These are phyloP conservation scores for Drosophila ezoana DNA, from an alignment of 2,888 invertebrate genomes.

Conservation along the genomic window DNA sequence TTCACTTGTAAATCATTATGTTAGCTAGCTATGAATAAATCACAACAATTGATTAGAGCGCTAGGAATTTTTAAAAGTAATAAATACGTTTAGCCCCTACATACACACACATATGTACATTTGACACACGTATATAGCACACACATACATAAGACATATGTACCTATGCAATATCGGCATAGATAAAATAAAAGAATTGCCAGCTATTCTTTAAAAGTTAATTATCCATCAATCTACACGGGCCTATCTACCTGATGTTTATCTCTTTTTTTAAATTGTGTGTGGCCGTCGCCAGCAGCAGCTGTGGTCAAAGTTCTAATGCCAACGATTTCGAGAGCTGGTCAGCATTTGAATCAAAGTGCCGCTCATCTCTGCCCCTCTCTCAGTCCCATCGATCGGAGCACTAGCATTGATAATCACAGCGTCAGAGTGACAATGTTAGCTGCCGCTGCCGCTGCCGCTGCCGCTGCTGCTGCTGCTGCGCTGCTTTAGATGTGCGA, in stretches of 20 bases:
- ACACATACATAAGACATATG: too few relatives aligned
- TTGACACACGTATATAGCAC: too few relatives aligned
- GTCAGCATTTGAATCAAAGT: conserved; percentile 38
- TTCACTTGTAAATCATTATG: conserved; percentile 2
- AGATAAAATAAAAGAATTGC: background rate
- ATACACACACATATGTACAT: too few relatives aligned
- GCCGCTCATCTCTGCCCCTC: conserved; percentile 6
- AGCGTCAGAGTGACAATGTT: conserved; percentile 29
- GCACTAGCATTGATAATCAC: conserved; percentile 33
- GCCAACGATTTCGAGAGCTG: conserved; percentile 29
- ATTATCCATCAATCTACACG: conserved; percentile 44
- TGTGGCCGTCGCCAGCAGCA: conserved; percentile 40
- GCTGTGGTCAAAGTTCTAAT: conserved; percentile 33
- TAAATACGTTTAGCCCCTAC: too few relatives aligned
- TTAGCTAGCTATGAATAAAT: too few relatives aligned
- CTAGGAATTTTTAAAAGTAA: too few relatives aligned
- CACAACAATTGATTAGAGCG: too few relatives aligned
- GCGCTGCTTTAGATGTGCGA: conserved; percentile 20
- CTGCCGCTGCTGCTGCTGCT: background rate
- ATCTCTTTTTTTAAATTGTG: conserved; percentile 30
- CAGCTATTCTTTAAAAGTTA: conserved; percentile 10
- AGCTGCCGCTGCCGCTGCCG: background rate
- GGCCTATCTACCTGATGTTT: conserved; percentile 40
- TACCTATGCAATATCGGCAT: background rate
- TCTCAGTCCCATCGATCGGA: conserved; percentile 7